These are phyloP conservation scores for Recurvirostra avosetta DNA, from an alignment of 2,113 vertebrate species.

Conservation along the genomic window DNA sequence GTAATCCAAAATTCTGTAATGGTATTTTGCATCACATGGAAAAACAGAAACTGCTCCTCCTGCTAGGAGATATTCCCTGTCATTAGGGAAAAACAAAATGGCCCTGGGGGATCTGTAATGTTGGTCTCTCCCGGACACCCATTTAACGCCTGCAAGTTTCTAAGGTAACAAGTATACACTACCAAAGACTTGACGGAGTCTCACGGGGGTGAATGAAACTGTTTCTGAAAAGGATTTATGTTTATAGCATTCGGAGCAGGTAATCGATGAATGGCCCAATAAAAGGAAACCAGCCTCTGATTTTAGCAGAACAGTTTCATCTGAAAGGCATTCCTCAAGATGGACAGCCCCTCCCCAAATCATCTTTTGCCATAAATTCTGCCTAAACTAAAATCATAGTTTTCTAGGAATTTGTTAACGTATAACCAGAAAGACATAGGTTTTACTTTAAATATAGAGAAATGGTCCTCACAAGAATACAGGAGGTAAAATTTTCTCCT, in stretches of 20 bases:
- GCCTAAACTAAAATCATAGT: background rate
- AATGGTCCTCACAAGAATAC: background rate
- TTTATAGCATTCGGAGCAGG: background rate
- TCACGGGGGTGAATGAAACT: background rate
- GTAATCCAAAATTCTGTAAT: background rate
- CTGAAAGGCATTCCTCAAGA: background rate
- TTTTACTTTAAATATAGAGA: background rate
- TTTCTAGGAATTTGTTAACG: background rate
- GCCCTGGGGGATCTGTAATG: background rate
- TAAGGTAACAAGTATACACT: background rate
- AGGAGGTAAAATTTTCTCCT: background rate
- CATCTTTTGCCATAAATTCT: background rate
- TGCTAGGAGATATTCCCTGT: background rate
- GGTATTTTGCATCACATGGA: background rate
- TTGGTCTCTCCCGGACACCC: background rate
- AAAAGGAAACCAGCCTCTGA: background rate
- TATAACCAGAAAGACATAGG: background rate
- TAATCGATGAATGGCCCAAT: background rate
- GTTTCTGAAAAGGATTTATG: background rate
- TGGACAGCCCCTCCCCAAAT: background rate
- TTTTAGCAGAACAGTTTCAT: background rate
- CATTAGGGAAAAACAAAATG: conserved; percentile 1
- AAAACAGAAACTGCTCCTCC: background rate
- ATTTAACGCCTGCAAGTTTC: background rate
- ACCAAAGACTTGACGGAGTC: background rate